Conservation (phyloP, 1,140 invertebrate genomes). For the Bombus polaris region DNA sequence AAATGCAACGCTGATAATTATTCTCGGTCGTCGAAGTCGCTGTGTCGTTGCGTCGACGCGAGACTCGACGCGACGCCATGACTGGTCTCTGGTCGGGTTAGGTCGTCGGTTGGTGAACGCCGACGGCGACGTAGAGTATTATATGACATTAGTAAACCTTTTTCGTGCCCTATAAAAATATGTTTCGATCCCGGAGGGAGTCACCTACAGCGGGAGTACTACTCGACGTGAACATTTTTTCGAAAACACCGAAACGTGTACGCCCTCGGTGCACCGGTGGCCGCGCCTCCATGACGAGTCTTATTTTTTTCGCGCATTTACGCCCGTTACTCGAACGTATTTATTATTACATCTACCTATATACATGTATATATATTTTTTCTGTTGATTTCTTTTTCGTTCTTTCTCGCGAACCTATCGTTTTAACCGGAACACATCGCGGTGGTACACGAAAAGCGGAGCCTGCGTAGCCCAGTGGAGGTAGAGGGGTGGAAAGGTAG, state of each 20-base stretch:
- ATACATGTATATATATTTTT: not conserved
- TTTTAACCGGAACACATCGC: constrained; percentile 57
- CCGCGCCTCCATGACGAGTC: constrained; percentile 24
- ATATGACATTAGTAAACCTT: constrained; percentile 61
- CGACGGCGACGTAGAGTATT: constrained; percentile 28
- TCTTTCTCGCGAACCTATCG: constrained; percentile 55
- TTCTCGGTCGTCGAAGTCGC: constrained; percentile 47
- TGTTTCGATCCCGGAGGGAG: constrained; percentile 11
- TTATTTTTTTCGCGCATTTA: constrained; percentile 61
- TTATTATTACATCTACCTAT: constrained; percentile 41
- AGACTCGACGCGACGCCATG: not conserved
- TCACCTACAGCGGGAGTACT: constrained; percentile 37
- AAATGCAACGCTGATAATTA: constrained; percentile 71
- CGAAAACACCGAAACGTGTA: constrained; percentile 46
- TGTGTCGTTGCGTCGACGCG: constrained; percentile 16
- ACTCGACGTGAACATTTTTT: constrained; percentile 43
- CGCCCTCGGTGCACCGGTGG: constrained; percentile 33
- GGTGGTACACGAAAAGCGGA: not conserved
- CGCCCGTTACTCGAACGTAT: constrained; percentile 55
- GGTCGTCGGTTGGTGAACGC: not conserved
- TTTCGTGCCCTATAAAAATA: constrained; percentile 57
- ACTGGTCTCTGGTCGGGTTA: not conserved
- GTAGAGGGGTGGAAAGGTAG: not conserved
- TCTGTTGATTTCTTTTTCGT: constrained; percentile 20
- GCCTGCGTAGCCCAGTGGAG: not conserved